Percentiles rank a stretch among this genome's conserved stretches.
These are phyloP conservation scores for Leptopilina drosophilae DNA, from an alignment of 2,888 invertebrate species.

Conservation along the genomic window DNA sequence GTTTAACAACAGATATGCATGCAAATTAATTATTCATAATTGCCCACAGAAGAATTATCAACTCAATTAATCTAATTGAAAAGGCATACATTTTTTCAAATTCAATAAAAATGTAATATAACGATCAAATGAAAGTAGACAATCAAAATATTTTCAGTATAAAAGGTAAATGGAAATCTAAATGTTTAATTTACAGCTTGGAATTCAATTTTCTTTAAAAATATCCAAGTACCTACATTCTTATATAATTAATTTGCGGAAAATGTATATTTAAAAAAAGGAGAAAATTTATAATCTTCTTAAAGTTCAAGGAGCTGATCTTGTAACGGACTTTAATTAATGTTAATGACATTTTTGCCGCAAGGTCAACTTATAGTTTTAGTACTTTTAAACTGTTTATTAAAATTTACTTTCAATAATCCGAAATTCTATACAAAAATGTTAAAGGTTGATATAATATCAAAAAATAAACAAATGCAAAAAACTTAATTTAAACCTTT, in stretches of 20 bases:
- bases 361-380: neutral
- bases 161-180: no score
- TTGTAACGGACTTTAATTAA: neutral
- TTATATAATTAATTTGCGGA: neutral
- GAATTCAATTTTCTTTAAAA: no score
- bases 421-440: neutral
- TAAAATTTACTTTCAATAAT: neutral
- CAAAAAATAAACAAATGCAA: neutral
- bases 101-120: no score
- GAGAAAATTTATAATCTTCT: neutral
- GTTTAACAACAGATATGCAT: neutral
- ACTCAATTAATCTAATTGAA: neutral
- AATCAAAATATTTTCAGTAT: no score
- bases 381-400: neutral
- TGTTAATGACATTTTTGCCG: neutral
- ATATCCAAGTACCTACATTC: neutral
- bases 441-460: neutral
- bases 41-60: neutral
- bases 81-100: neutral
- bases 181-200: no score
- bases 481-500: no score
- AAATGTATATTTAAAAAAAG: neutral
- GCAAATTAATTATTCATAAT: neutral
- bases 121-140: no score
- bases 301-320: constrained; percentile 6